phyloP scores from a whole-genome alignment of 2,113 vertebrate genomes.

The Steatornis caripensis region DNA sequence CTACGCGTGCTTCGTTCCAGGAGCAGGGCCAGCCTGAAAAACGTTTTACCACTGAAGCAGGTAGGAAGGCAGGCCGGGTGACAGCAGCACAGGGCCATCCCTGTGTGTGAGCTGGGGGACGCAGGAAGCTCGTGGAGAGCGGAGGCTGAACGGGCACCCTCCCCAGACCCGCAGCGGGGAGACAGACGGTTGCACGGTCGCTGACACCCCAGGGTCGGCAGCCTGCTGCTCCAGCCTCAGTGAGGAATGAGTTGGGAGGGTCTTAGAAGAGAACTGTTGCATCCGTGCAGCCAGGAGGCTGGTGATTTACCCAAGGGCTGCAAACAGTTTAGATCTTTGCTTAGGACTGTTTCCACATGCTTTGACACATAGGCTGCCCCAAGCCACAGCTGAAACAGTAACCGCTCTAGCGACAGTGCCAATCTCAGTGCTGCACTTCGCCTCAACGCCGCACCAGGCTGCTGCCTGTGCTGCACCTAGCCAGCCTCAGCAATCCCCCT shows the following conservation, averaged over 20 bases:
- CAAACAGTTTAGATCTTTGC: not conserved
- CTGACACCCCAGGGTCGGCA: not conserved
- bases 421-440: not conserved
- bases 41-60: not conserved
- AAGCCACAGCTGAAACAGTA: not conserved
- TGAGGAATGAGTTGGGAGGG: not conserved
- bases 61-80: not conserved
- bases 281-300: not conserved
- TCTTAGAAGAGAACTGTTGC: not conserved
- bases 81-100: not conserved
- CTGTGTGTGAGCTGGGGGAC: not conserved
- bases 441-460: rapidly evolving
- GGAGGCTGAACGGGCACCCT: not conserved
- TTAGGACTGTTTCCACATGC: not conserved
- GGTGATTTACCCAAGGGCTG: not conserved
- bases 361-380: not conserved
- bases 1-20: not conserved
- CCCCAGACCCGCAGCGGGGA: rapidly evolving
- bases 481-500: not conserved
- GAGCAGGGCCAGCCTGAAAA: not conserved
- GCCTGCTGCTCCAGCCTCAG: not conserved
- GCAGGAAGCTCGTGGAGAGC: not conserved
- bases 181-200: rapidly evolving
- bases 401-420: not conserved
- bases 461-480: rapidly evolving